These are phyloP conservation scores for Rotaria macrura DNA, from an alignment of 2,888 invertebrate genomes.

Conservation along the genomic window DNA sequence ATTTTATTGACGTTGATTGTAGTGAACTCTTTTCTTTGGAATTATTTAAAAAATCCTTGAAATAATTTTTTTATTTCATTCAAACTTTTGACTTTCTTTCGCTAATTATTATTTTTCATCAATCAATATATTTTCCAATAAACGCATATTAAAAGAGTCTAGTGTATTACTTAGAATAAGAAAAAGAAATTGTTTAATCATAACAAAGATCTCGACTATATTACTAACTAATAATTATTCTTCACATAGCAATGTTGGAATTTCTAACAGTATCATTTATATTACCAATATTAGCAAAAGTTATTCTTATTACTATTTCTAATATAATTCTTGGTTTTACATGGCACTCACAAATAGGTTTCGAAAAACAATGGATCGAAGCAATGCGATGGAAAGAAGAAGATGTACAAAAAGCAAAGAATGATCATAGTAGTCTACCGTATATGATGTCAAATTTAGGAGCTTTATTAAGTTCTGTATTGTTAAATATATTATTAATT, in stretches of 20 bases:
- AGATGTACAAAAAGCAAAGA: too few relatives aligned
- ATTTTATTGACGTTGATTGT: not conserved
- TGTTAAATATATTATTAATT: not conserved
- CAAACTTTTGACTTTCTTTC: too few relatives aligned
- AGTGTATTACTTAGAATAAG: too few relatives aligned
- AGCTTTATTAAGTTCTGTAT: not conserved
- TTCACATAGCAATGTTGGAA: not conserved
- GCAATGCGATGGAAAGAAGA: not conserved
- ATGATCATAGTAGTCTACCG: not conserved
- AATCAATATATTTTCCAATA: too few relatives aligned
- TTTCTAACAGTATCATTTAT: not conserved
- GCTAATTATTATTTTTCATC: too few relatives aligned
- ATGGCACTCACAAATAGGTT: not conserved
- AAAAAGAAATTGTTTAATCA: too few relatives aligned
- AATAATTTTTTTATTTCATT: too few relatives aligned
- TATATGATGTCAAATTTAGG: not conserved
- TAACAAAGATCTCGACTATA: too few relatives aligned
- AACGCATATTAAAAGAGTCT: too few relatives aligned
- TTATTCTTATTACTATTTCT: not conserved
- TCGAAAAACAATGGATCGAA: not conserved
- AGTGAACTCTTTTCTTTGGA: not conserved
- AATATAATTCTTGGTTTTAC: not conserved
- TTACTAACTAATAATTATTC: too few relatives aligned
- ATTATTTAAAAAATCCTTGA: not conserved
- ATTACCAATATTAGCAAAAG: not conserved